Conservation (phyloP, 2,888 invertebrate species). For the Archips xylosteana region DNA sequence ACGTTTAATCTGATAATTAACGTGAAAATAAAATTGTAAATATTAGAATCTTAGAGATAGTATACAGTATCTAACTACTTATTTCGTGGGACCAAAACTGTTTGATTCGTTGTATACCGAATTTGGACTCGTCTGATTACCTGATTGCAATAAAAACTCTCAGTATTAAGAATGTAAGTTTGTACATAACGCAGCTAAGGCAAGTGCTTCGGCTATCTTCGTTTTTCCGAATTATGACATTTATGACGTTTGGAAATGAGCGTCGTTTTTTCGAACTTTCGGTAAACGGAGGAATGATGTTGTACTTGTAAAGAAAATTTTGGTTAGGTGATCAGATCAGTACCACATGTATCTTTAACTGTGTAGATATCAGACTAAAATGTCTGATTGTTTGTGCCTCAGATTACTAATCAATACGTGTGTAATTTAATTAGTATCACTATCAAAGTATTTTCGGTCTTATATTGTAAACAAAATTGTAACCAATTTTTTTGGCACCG, state of each 20-base stretch:
- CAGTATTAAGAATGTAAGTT: not conserved
- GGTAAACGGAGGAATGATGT: not conserved
- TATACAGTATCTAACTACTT: constrained; percentile 25
- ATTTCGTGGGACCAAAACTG: constrained; percentile 36
- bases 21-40: constrained; percentile 25
- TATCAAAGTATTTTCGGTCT: not conserved
- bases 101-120: constrained; percentile 10
- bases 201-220: no score
- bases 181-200: not conserved
- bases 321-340: constrained; percentile 13
- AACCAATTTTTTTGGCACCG: not conserved
- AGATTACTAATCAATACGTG: constrained; percentile 20
- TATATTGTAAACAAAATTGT: not conserved
- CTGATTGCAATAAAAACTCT: not conserved
- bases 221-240: no score
- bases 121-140: constrained; percentile 12
- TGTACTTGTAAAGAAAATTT: no score
- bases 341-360: constrained; percentile 2
- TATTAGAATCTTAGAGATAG: constrained; percentile 30
- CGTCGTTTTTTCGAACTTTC: not conserved
- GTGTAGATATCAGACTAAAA: constrained; percentile 12
- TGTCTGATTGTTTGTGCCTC: constrained; percentile 34
- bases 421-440: constrained; percentile 9
- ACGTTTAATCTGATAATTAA: not conserved
- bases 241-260: no score